phyloP scores from a whole-genome alignment of 2,888 invertebrate genomes.

The Zootermopsis nevadensis region DNA sequence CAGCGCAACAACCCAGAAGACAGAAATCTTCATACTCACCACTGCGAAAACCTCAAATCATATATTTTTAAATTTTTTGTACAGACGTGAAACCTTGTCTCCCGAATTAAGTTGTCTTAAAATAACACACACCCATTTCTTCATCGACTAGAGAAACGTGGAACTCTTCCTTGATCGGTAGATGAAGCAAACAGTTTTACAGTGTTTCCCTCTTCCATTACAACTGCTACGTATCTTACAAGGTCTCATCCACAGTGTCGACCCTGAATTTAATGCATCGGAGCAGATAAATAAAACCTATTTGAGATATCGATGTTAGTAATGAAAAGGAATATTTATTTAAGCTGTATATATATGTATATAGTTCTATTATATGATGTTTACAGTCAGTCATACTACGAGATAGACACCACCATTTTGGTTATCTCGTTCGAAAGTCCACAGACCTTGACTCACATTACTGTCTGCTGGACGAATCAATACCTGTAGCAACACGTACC shows the following conservation, averaged over 20 bases:
- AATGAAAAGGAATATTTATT: not conserved
- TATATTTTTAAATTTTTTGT: no score
- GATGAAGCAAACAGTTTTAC: no score
- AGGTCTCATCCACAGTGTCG: not conserved
- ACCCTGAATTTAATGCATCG: not conserved
- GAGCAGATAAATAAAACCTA: not conserved
- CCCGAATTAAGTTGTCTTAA: no score
- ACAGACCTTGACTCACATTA: slow-evolving; percentile 16
- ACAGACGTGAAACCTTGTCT: no score
- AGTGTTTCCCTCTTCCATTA: no score
- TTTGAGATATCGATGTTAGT: not conserved
- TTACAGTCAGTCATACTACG: not conserved
- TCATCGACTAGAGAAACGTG: no score
- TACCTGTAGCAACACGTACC: not conserved
- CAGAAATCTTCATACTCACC: no score
- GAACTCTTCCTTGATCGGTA: no score
- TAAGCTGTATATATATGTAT: not conserved
- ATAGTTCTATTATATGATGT: not conserved
- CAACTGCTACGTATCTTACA: no score
- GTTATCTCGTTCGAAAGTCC: not conserved
- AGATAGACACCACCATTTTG: not conserved
- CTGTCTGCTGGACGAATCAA: not conserved
- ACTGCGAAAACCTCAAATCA: no score
- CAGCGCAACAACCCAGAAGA: no score
- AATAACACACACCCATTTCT: no score